phyloP scores from a whole-genome alignment of 2,113 vertebrate species.

The Albula goreensis region DNA sequence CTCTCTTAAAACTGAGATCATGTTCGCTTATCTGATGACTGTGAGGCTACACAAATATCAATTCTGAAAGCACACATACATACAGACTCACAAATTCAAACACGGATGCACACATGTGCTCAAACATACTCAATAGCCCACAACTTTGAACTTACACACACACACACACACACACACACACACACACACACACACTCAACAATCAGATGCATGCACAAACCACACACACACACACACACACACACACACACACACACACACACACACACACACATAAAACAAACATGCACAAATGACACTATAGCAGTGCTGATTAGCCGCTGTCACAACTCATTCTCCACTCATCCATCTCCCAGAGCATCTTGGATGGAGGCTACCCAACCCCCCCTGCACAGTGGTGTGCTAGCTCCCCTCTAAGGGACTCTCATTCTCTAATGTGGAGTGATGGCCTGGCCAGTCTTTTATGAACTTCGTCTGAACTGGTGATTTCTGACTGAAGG shows the following conservation, averaged over 20 bases:
- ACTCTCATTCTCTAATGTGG: conserved; percentile 68
- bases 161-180: neutral
- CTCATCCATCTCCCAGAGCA: conserved; percentile 58
- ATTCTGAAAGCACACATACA: no score
- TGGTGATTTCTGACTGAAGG: conserved; percentile 59
- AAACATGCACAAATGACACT: neutral
- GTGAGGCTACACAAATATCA: no score
- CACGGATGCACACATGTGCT: no score
- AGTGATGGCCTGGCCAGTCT: conserved; percentile 69
- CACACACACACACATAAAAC: neutral
- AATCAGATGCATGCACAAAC: no score
- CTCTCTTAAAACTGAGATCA: no score
- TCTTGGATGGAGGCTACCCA: conserved; percentile 56
- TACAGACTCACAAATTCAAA: no score
- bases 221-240: neutral
- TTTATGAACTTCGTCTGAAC: conserved; percentile 66
- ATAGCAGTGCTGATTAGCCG: conserved; percentile 55
- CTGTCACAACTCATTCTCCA: conserved; percentile 67
- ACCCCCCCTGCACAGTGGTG: conserved; percentile 51
- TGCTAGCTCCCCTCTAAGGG: conserved; percentile 51
- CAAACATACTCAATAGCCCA: no score
- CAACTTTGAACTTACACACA: no score
- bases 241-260: neutral
- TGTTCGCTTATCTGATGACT: no score
- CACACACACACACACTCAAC: no score